Conservation (phyloP, 64 coral and sea anemone species). For the Stichodactyla helianthus region DNA sequence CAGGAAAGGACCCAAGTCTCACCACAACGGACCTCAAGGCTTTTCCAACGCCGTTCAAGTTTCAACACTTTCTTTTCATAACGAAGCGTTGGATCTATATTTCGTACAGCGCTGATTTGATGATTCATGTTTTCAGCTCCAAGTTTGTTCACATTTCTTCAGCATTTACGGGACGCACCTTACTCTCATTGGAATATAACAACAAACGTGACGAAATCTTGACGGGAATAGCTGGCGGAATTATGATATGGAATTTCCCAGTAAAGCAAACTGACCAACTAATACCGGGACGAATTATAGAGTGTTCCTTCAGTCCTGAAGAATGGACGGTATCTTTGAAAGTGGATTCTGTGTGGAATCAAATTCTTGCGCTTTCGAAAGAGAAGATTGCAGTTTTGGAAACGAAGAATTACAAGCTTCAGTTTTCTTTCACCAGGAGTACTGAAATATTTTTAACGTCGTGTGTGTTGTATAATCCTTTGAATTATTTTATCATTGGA, state of each 20-base stretch:
- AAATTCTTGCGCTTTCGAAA: constrained; percentile 69
- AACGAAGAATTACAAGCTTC: constrained; percentile 38
- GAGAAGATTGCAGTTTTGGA: constrained; percentile 76
- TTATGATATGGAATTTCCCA: constrained; percentile 87
- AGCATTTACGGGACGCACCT: constrained; percentile 26
- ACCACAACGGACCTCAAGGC: constrained; percentile 30
- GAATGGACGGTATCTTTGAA: constrained; percentile 87
- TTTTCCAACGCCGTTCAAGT: constrained; percentile 44
- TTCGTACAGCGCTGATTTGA: constrained; percentile 61
- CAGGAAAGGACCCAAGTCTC: constrained; percentile 32
- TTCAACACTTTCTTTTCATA: constrained; percentile 64
- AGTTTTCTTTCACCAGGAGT: constrained; percentile 63
- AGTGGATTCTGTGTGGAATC: constrained; percentile 54
- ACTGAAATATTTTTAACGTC: constrained; percentile 66
- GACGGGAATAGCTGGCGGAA: constrained; percentile 68
- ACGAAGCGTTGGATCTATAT: constrained; percentile 73
- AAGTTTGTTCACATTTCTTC: constrained; percentile 66
- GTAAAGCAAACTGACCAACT: constrained; percentile 77
- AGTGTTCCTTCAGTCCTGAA: constrained; percentile 59
- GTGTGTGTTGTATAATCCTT: constrained; percentile 71
- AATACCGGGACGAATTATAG: constrained; percentile 48
- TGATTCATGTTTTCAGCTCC: constrained; percentile 59
- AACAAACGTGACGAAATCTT: constrained; percentile 79
- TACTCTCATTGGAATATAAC: constrained; percentile 84
- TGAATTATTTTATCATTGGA: constrained; percentile 88